Conservation (phyloP, 2,113 vertebrate genomes). For the Lampris megalopsis region DNA sequence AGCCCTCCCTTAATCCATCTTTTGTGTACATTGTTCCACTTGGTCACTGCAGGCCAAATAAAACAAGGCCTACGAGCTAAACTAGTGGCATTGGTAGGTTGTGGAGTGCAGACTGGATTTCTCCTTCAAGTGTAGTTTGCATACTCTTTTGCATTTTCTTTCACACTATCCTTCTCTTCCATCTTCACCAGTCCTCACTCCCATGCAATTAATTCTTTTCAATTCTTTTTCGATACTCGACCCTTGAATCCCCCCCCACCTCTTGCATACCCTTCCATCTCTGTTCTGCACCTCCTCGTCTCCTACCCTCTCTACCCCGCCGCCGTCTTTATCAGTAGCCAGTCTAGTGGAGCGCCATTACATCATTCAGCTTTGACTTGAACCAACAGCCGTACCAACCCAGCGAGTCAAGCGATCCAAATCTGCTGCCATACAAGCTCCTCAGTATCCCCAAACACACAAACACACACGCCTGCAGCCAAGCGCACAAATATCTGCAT, state of each 20-base stretch:
- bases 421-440: neutral
- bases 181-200: neutral
- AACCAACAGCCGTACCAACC: neutral
- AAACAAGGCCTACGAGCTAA: constrained; percentile 55
- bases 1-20: constrained; percentile 62
- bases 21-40: constrained; percentile 62
- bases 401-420: constrained; percentile 8
- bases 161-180: constrained; percentile 7
- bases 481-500: neutral
- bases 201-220: neutral
- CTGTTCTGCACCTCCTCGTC: constrained; percentile 1
- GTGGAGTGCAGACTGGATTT: neutral
- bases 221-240: neutral
- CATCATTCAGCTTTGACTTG: constrained; percentile 17
- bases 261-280: constrained; percentile 14
- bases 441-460: neutral
- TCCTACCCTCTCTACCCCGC: constrained; percentile 17
- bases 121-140: constrained; percentile 7
- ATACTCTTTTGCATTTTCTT: constrained; percentile 25
- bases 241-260: neutral
- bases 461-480: neutral
- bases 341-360: constrained; percentile 2
- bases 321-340: constrained; percentile 21
- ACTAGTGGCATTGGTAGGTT: constrained; percentile 12
- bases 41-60: constrained; percentile 58